These are phyloP conservation scores for Aplysia californica DNA, from an alignment of 1,140 invertebrate genomes.

Conservation along the genomic window DNA sequence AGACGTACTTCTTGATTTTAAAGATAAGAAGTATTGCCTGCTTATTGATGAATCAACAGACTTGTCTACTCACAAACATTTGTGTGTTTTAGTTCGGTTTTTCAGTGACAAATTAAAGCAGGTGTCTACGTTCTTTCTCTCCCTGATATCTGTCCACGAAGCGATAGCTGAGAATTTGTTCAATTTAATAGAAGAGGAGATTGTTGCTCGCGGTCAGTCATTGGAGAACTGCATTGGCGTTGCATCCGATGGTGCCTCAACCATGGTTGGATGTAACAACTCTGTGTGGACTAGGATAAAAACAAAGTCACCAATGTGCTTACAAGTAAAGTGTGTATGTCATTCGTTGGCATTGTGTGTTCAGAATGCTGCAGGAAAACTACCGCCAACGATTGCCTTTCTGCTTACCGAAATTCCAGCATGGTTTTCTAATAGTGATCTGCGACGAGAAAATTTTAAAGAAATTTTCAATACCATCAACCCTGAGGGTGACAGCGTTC, in stretches of 20 bases:
- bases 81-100: neutral
- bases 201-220: neutral
- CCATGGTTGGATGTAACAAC: neutral
- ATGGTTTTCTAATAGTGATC: neutral
- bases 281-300: neutral
- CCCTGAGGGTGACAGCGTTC: neutral
- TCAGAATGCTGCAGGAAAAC: neutral
- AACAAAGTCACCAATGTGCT: neutral
- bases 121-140: neutral
- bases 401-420: neutral
- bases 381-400: neutral
- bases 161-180: neutral
- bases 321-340: neutral
- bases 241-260: neutral
- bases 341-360: neutral
- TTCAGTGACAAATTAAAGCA: neutral
- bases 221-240: neutral
- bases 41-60: slow-evolving; percentile 1
- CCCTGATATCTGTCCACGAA: neutral
- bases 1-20: neutral
- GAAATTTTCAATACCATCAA: neutral
- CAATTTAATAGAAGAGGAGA: neutral
- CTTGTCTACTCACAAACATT: neutral
- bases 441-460: neutral
- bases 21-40: neutral